phyloP scores from a whole-genome alignment of 2,888 invertebrate genomes.

The Holacanthella duospinosa region DNA sequence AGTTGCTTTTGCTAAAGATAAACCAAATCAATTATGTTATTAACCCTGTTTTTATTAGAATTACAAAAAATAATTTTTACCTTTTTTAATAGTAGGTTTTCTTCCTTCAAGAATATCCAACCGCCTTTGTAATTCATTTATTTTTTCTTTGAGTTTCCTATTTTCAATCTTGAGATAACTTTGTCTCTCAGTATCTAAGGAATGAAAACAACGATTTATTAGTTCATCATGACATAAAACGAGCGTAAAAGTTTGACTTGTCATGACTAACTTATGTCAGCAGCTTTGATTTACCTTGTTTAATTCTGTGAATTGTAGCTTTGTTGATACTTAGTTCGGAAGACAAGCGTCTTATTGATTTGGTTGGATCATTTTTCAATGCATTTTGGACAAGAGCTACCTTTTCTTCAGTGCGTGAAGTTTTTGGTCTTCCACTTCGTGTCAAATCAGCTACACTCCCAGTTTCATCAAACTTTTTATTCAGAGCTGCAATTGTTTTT shows the following conservation, averaged over 20 bases:
- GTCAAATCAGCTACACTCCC: slow-evolving; percentile 31
- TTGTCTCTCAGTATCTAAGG: slow-evolving; percentile 25
- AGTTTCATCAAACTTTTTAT: slow-evolving; percentile 34
- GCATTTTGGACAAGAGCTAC: slow-evolving; percentile 30
- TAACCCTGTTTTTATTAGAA: no score
- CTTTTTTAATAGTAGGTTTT: neutral
- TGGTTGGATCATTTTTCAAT: slow-evolving; percentile 28
- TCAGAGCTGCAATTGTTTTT: slow-evolving; percentile 28
- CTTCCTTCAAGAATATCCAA: neutral
- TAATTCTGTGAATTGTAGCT: slow-evolving; percentile 32
- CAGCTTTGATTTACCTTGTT: slow-evolving; percentile 19
- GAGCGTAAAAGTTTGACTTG: neutral
- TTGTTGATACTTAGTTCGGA: slow-evolving; percentile 31
- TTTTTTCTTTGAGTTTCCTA: slow-evolving; percentile 23
- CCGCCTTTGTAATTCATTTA: slow-evolving; percentile 20
- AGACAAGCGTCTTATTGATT: slow-evolving; percentile 26
- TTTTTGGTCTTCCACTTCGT: slow-evolving; percentile 29
- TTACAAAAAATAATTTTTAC: no score
- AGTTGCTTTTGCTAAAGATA: no score
- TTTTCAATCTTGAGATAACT: slow-evolving; percentile 26
- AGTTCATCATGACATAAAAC: no score
- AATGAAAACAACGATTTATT: neutral
- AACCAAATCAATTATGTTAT: no score
- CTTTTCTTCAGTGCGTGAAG: slow-evolving; percentile 24
- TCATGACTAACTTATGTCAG: neutral